These are phyloP conservation scores for Scaptomyza flava DNA, from an alignment of 2,888 invertebrate genomes.

Conservation along the genomic window DNA sequence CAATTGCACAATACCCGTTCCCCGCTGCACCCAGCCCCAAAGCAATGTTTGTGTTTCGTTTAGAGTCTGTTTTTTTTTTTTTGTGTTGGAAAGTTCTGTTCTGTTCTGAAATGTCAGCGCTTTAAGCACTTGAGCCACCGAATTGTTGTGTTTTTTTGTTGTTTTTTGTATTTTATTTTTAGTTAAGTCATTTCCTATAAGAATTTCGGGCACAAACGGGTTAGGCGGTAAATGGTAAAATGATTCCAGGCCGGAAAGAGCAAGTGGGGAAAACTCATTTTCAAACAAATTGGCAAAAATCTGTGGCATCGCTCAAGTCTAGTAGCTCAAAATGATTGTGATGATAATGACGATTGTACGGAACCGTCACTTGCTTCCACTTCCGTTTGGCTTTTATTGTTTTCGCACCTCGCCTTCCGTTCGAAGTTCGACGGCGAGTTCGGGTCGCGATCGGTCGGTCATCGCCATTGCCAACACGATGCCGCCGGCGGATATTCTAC, in stretches of 20 bases:
- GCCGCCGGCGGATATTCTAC: constrained; percentile 80
- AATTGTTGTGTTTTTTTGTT: constrained; percentile 32
- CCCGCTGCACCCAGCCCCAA: not conserved
- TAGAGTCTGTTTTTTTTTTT: constrained; percentile 17
- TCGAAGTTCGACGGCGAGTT: constrained; percentile 14
- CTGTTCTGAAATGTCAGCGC: constrained; percentile 20
- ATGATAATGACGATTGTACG: constrained; percentile 41
- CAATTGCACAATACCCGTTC: constrained; percentile 52
- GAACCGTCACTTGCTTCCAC: constrained; percentile 58
- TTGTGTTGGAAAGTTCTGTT: not conserved
- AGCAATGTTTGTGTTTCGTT: constrained; percentile 34
- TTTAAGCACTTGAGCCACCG: constrained; percentile 56
- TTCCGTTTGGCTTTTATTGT: constrained; percentile 68
- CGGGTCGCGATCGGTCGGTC: constrained; percentile 40
- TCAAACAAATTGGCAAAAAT: constrained; percentile 71
- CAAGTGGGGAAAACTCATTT: constrained; percentile 34
- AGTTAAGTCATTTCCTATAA: constrained; percentile 76
- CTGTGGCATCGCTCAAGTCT: constrained; percentile 41
- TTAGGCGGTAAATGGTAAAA: constrained; percentile 15
- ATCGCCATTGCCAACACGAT: constrained; percentile 22
- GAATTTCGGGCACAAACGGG: constrained; percentile 30
- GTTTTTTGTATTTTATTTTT: constrained; percentile 32
- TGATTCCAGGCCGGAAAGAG: constrained; percentile 51
- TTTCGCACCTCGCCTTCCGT: constrained; percentile 66
- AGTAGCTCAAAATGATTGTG: constrained; percentile 24